A percentile compares a stretch with the other conserved stretches of the same genome.
Conservation (phyloP, 2,113 vertebrate species). For the Carassius carassius region DNA sequence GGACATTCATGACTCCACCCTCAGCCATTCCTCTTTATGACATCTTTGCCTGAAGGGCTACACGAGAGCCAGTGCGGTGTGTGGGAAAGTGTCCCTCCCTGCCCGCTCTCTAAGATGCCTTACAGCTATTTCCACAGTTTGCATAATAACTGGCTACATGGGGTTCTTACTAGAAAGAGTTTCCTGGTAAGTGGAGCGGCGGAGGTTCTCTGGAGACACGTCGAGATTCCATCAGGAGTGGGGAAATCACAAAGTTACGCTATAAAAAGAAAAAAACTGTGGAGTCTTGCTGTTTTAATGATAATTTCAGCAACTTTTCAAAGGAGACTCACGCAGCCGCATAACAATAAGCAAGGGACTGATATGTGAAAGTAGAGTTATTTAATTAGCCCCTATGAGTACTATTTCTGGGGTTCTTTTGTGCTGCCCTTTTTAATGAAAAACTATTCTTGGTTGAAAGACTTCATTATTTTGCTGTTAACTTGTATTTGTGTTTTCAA, state of each 20-base stretch:
- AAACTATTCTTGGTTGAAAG: slow-evolving; percentile 44
- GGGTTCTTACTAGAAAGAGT: slow-evolving; percentile 75
- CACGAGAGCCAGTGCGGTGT: slow-evolving; percentile 31
- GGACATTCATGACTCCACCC: slow-evolving; percentile 17
- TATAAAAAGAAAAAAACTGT: slow-evolving; percentile 75
- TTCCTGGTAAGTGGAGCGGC: slow-evolving; percentile 79
- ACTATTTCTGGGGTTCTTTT: slow-evolving; percentile 66
- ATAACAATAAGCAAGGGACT: slow-evolving; percentile 71
- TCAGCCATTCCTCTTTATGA: slow-evolving; percentile 30
- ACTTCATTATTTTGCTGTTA: slow-evolving; percentile 53
- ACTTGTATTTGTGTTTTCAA: slow-evolving; percentile 49
- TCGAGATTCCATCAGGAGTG: slow-evolving; percentile 67
- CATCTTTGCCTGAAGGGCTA: slow-evolving; percentile 36
- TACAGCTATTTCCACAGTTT: slow-evolving; percentile 41
- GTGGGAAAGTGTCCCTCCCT: slow-evolving; percentile 37
- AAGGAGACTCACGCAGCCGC: slow-evolving; percentile 69
- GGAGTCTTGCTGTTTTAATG: slow-evolving; percentile 76
- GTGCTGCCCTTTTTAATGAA: slow-evolving; percentile 54
- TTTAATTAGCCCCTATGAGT: slow-evolving; percentile 66
- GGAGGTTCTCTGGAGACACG: slow-evolving; percentile 72
- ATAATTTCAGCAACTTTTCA: slow-evolving; percentile 72
- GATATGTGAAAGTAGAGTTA: slow-evolving; percentile 43
- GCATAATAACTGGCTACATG: slow-evolving; percentile 60
- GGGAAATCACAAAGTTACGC: slow-evolving; percentile 71
- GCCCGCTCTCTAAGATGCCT: slow-evolving; percentile 26